Evolutionary conservation across 2,113 vertebrate genomes (phyloP), one percentile per base, ranked within the genome.

Genomic region (Tympanuchus pallidicinctus): DNA sequence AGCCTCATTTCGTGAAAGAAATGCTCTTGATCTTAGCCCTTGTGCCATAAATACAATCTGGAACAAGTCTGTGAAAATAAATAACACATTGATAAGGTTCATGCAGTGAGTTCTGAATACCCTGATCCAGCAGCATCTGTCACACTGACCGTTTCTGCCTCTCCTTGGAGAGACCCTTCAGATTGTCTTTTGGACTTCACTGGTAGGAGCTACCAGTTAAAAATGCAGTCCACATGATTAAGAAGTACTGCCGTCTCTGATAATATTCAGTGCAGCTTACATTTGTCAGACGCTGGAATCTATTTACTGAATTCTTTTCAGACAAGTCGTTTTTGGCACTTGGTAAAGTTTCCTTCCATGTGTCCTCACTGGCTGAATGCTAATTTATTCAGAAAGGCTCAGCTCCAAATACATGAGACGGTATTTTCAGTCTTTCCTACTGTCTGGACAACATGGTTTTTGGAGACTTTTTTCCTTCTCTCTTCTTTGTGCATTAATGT

Each of bases 41-140:
- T 79, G 43, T 95, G 92, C 93, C 95, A 95, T 86, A 93, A 95
- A 90, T 83, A 84, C 83, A 93, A 54, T 96, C 93, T 95, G 92
- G 73, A 88, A 80, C 0, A 1, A 93, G 77, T 61, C 86, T 86
- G 27, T 88, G 70, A 92, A 93, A 96, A 93, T 89, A 96, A 95
- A 75, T 77, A 93, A 79, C 83, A 86, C 73, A 75, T 56, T 90
- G 60, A 71, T 95, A 76, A 38, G 34, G 59, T 90, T 88, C 52
- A 43, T 28, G 38, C 73, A 67, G 3, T 1, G 20, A 72, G 65
- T 93, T 92, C 70, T 79, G 80, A 71, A 43, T 65, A 21, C 36
- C 65, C 43, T 79, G 63, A 50, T 78, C 90, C 5, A 6, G 70
- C 70, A 84, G 73, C 88, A 59, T 86, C 83, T 92, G 79, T 89